Percentiles rank a stretch among this genome's conserved stretches.
Conservation (phyloP, 2,113 vertebrate species). For the Syngnathus scovelli region DNA sequence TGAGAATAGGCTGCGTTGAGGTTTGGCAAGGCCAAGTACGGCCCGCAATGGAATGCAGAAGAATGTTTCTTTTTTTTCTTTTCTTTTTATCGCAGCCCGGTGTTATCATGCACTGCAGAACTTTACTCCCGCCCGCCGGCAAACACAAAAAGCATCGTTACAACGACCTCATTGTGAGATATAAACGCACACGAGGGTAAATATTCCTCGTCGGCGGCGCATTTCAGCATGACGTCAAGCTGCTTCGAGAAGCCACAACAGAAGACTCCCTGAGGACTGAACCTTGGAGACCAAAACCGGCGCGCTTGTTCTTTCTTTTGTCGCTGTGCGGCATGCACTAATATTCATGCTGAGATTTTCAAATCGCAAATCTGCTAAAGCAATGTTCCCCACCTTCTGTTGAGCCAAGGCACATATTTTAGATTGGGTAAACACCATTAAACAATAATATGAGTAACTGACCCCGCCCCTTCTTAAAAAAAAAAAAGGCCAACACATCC, state of each 20-base stretch:
- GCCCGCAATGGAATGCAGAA: conserved; percentile 58
- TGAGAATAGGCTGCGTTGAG: conserved; percentile 44
- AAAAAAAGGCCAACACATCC: no score
- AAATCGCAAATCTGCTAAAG: background rate
- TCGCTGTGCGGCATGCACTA: background rate
- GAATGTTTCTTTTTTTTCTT: conserved; percentile 29
- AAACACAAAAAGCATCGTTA: background rate
- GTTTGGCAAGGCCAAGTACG: conserved; percentile 40
- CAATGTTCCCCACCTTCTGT: background rate
- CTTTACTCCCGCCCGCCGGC: background rate
- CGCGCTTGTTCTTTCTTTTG: background rate
- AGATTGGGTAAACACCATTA: background rate
- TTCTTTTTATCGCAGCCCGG: background rate
- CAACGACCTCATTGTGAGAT: background rate
- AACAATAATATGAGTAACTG: no score
- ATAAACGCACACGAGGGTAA: background rate
- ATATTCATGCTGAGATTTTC: background rate
- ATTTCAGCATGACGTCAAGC: background rate
- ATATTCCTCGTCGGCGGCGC: background rate
- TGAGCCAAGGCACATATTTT: background rate
- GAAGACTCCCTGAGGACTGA: background rate
- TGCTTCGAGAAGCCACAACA: background rate
- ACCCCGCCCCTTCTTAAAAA: no score
- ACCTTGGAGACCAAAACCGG: background rate
- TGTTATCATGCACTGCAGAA: background rate